Conservation (phyloP, 2,797 vertebrate species). For the Chrosomus eos region DNA sequence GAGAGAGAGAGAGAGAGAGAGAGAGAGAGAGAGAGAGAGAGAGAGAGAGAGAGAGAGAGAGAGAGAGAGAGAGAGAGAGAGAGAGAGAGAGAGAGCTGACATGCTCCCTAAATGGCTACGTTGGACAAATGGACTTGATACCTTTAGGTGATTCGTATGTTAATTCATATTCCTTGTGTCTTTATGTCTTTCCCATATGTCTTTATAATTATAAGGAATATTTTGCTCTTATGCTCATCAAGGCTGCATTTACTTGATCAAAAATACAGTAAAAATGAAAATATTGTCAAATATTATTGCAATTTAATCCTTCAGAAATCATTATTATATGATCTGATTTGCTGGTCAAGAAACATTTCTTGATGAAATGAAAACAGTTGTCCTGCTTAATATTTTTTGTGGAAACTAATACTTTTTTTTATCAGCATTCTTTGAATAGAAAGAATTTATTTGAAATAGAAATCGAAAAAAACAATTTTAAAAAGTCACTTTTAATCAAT, state of each 20-base stretch:
- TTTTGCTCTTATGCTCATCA: background rate
- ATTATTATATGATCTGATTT: background rate
- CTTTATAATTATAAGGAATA: background rate
- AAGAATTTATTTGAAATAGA: background rate
- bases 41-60: constrained; percentile 39
- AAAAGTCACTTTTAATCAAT: background rate
- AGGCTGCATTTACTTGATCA: background rate
- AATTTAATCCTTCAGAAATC: background rate
- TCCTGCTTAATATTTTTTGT: background rate
- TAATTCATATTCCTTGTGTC: background rate
- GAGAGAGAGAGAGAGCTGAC: background rate
- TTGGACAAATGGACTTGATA: constrained; percentile 11
- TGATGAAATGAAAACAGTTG: background rate
- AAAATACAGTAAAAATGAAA: background rate
- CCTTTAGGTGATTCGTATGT: background rate
- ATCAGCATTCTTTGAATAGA: background rate
- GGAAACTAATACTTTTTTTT: background rate
- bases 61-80: constrained; percentile 37
- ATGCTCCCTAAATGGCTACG: background rate
- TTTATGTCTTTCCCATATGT: background rate
- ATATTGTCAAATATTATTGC: background rate
- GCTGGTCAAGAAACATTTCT: background rate
- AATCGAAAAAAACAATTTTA: no score
- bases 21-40: constrained; percentile 6
- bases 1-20: constrained; percentile 42